Evolutionary conservation across 2,113 vertebrate species (phyloP).

Genomic region (Malurus cyaneus): DNA sequence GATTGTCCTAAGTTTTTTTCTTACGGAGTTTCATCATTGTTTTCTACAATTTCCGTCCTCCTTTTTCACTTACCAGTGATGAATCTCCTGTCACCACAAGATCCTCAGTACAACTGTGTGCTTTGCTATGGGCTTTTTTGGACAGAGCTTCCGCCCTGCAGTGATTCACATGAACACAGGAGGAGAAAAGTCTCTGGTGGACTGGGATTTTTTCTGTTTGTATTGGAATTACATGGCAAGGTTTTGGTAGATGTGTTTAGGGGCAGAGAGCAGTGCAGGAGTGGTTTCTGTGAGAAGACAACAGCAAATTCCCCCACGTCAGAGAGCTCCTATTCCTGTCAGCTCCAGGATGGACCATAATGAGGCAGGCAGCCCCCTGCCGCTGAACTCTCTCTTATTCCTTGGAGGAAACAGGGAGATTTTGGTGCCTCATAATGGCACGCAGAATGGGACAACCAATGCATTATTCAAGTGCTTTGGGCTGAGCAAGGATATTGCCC

Average conservation of each 20-base stretch:
- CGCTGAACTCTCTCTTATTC: not conserved
- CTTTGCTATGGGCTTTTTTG: not conserved
- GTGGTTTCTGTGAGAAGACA: not conserved
- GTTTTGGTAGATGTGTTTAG: accelerated
- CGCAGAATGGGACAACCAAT: not conserved
- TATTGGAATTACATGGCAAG: not conserved
- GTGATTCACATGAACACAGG: not conserved
- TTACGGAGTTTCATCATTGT: not conserved
- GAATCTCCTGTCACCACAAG: not conserved
- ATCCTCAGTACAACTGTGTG: not conserved
- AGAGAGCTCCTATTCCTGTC: accelerated
- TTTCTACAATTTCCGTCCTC: not conserved
- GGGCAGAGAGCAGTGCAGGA: not conserved
- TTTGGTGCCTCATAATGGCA: not conserved
- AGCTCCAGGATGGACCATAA: accelerated
- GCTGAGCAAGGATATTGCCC: not conserved
- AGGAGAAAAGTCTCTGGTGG: not conserved
- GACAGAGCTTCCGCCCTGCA: not conserved
- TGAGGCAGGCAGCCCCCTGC: not conserved
- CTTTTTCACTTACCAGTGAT: not conserved
- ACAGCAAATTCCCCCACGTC: accelerated
- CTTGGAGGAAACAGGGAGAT: not conserved
- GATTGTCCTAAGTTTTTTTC: not conserved
- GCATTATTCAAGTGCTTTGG: not conserved
- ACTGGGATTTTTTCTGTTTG: not conserved